A percentile compares a stretch with the other conserved stretches of the same genome.
Conservation (phyloP, 2,888 invertebrate species). For the Vesta saturnalis region DNA sequence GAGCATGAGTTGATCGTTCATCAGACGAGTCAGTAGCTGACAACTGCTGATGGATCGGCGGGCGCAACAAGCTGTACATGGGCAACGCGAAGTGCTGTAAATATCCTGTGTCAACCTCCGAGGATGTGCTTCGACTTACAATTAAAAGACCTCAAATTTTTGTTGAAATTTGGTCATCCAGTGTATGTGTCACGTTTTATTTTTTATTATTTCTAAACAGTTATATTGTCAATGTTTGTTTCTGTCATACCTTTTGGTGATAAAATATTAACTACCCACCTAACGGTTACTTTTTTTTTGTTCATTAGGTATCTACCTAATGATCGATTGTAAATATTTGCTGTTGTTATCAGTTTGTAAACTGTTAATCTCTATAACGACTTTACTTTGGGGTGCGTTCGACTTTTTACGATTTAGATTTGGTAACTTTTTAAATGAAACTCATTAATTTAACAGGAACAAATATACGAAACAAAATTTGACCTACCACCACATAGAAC, state of each 20-base stretch:
- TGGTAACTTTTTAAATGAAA: neutral
- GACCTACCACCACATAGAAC: constrained; percentile 90
- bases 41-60: constrained; percentile 53
- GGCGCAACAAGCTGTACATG: constrained; percentile 50
- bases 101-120: constrained; percentile 32
- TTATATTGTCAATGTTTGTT: constrained; percentile 5
- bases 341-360: constrained; percentile 25
- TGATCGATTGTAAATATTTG: constrained; percentile 22
- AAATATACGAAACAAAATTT: constrained; percentile 15
- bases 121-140: constrained; percentile 36
- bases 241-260: neutral
- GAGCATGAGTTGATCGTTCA: constrained; percentile 43
- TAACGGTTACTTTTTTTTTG: constrained; percentile 11
- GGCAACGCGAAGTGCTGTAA: constrained; percentile 45
- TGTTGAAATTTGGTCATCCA: constrained; percentile 13
- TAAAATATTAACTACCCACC: constrained; percentile 3
- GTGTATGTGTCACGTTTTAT: constrained; percentile 9
- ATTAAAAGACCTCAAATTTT: constrained; percentile 25
- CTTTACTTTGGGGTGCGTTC: constrained; percentile 12
- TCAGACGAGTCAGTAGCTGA: constrained; percentile 51
- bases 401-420: neutral
- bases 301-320: constrained; percentile 9
- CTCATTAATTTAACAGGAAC: neutral
- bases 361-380: constrained; percentile 17
- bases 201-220: constrained; percentile 7